phyloP scores from a whole-genome alignment of 2,888 invertebrate genomes.

The Nowickia ferox region DNA sequence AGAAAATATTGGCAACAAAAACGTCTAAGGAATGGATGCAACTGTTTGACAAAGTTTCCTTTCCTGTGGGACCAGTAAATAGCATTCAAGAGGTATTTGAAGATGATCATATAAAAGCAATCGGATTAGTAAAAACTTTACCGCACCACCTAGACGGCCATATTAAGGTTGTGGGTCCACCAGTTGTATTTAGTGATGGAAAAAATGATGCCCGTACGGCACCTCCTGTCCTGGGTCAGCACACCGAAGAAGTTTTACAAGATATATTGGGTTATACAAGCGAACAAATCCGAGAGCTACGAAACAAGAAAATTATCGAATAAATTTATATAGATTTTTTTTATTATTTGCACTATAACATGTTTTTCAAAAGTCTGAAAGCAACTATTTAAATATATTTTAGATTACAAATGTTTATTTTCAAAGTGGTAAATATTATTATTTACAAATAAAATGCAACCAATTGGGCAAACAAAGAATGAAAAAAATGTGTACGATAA shows the following conservation, averaged over 20 bases:
- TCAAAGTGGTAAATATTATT: too few relatives aligned
- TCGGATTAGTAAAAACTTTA: constrained; percentile 89
- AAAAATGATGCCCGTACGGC: constrained; percentile 88
- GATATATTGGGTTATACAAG: constrained; percentile 87
- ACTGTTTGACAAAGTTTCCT: constrained; percentile 88
- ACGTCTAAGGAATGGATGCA: constrained; percentile 90
- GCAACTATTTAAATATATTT: too few relatives aligned
- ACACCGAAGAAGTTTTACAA: constrained; percentile 91
- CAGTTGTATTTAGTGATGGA: constrained; percentile 91
- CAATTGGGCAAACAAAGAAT: too few relatives aligned
- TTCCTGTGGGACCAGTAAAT: constrained; percentile 96
- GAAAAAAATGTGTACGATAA: too few relatives aligned
- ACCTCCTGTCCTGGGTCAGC: constrained; percentile 94
- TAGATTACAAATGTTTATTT: not conserved
- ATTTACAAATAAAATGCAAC: too few relatives aligned
- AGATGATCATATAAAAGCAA: constrained; percentile 92
- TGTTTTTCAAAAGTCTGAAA: not conserved
- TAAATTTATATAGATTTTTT: constrained; percentile 64
- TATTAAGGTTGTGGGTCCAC: constrained; percentile 92
- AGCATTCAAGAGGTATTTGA: constrained; percentile 92
- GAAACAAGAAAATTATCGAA: constrained; percentile 78
- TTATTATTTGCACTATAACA: not conserved
- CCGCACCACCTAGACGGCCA: constrained; percentile 88
- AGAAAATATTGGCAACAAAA: constrained; percentile 85
- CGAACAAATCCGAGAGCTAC: constrained; percentile 84